These are phyloP conservation scores for Anabacerthia variegaticeps DNA, from an alignment of 2,797 vertebrate genomes.

Conservation along the genomic window DNA sequence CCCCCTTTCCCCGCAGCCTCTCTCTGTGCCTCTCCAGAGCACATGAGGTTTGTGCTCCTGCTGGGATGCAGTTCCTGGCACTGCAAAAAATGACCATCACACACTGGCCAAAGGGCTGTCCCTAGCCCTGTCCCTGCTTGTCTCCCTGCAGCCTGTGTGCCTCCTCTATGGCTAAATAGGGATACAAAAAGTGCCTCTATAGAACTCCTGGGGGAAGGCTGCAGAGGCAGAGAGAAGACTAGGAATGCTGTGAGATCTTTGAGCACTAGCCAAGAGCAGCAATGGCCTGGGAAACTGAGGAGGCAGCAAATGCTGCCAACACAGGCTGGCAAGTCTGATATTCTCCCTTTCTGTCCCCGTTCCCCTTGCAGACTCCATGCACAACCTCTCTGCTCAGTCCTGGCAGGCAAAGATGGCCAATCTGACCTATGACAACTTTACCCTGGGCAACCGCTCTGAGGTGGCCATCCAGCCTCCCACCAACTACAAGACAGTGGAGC, in stretches of 20 bases:
- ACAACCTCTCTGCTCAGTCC: slow-evolving; percentile 68
- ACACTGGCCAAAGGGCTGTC: neutral
- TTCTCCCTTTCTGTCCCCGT: neutral
- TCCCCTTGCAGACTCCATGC: slow-evolving; percentile 58
- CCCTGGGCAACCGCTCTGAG: slow-evolving; percentile 79
- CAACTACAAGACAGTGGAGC: slow-evolving; percentile 91
- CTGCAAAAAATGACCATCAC: neutral
- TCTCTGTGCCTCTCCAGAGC: neutral
- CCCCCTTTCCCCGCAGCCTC: neutral
- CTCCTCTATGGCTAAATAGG: neutral
- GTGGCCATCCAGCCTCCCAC: slow-evolving; percentile 59
- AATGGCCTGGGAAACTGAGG: neutral
- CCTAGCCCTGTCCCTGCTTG: neutral
- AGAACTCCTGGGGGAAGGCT: neutral
- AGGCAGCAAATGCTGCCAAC: neutral
- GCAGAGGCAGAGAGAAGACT: neutral
- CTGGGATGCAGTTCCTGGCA: neutral
- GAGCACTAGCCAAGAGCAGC: neutral
- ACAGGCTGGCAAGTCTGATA: neutral
- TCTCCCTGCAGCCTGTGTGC: neutral
- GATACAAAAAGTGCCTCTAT: neutral
- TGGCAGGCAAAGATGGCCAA: slow-evolving; percentile 78
- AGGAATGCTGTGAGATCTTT: neutral
- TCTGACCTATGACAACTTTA: slow-evolving; percentile 78
- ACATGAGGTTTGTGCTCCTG: rapidly evolving